Percentiles rank a stretch among this genome's conserved stretches.
These are phyloP conservation scores for Leptogaster cylindrica DNA, from an alignment of 2,888 invertebrate species.

Conservation along the genomic window DNA sequence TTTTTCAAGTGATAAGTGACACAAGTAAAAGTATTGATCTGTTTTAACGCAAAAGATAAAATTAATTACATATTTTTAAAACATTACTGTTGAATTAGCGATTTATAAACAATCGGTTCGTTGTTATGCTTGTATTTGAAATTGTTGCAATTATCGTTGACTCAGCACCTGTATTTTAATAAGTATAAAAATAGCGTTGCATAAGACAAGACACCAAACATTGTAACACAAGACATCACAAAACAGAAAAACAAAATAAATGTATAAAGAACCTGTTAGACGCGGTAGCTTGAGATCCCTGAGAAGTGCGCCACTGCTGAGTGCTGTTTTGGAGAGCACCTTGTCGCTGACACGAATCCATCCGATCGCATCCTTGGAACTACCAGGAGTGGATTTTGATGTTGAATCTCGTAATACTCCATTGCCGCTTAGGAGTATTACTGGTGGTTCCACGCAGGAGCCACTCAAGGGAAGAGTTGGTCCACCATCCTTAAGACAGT, in stretches of 20 bases:
- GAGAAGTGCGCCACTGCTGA: slow-evolving; percentile 62
- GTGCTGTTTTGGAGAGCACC: slow-evolving; percentile 61
- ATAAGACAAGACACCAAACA: neutral
- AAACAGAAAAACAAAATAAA: slow-evolving; percentile 52
- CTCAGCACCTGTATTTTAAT: neutral
- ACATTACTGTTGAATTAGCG: no score
- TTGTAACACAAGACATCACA: neutral
- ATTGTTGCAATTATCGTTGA: neutral
- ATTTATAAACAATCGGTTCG: neutral
- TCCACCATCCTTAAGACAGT: slow-evolving; percentile 55
- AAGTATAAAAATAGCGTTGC: neutral
- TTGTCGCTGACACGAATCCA: slow-evolving; percentile 62
- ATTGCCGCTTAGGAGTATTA: slow-evolving; percentile 53
- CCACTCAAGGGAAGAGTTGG: slow-evolving; percentile 54
- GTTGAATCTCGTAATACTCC: slow-evolving; percentile 55
- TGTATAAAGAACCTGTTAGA: slow-evolving; percentile 61
- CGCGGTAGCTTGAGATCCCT: slow-evolving; percentile 63
- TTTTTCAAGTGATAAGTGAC: neutral
- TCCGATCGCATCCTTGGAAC: slow-evolving; percentile 61
- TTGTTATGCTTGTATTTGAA: neutral
- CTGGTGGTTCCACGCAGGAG: slow-evolving; percentile 50
- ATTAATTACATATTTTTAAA: no score
- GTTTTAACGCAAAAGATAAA: no score
- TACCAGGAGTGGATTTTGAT: slow-evolving; percentile 61
- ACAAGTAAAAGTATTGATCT: no score